Evolutionary conservation across 2,797 vertebrate species (phyloP), one percentile per base, ranked within the genome.

Genomic region (Alfaro cultratus): DNA sequence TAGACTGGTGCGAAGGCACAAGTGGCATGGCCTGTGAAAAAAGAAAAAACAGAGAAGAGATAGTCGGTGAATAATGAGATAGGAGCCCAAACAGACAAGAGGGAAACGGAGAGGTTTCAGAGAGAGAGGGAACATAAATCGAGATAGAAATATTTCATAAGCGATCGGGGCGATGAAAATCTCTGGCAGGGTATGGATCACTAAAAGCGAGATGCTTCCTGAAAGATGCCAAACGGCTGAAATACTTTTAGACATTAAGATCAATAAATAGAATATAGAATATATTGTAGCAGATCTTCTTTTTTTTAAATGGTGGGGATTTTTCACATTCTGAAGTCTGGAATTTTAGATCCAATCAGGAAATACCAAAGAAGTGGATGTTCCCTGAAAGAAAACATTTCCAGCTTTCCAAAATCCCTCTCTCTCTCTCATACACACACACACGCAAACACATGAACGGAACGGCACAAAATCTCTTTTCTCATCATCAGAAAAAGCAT

Each of bases 361-460:
- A 92, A 92, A 89, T 87, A 76, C 84, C 84, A 81, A 82, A 86
- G 47, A 53, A 81, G 60, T 81, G 74, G 43, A 85, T 73, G 74
- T 49, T 77, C 76, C 60, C 85, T 41, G 6, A 41, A 84, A 81
- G 76, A 60, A 80, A 87, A 83, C 2, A 62, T 43, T 36, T 78
- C 73, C 41, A 12, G 1, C 75, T 85, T 80, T 85, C 76, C 43
- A 16, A 84, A 60, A 84, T 60, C 55, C n/a, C 74, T 16, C 6
- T 16, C 13, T 10, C 21, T 13, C 9, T 60, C 55, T 29, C 53
- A 1, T 16, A 21, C 5, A 29, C 31, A 49, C 72, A 64, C 53
- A 74, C 55, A 70, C 67, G 43, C 55, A 53, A 1, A 68, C 46
- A 6, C 16, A 64, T 49, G 45, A 55, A 55, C 3, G 2, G 75